phyloP scores from a whole-genome alignment of 2,888 invertebrate species.

The Trachelus troglodyta region DNA sequence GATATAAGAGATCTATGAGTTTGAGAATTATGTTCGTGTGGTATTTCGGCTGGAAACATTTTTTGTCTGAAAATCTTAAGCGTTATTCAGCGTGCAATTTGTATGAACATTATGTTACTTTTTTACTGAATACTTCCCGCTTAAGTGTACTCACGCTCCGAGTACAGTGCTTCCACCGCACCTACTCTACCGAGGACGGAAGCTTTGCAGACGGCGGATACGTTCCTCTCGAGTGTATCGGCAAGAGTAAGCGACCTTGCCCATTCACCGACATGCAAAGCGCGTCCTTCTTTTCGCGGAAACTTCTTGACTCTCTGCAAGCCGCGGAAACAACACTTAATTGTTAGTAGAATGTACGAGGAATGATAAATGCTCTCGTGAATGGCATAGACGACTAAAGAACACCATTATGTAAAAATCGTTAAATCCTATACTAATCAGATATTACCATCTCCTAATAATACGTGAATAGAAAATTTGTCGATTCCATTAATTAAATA shows the following conservation, averaged over 20 bases:
- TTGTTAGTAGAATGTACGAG: background rate
- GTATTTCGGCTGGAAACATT: background rate
- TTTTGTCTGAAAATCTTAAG: background rate
- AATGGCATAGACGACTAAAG: background rate
- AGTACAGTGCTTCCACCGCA: background rate
- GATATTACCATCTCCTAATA: background rate
- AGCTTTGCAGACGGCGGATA: slow-evolving; percentile 51
- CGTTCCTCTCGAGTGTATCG: background rate
- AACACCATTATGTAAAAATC: background rate
- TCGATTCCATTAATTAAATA: background rate
- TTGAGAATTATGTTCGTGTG: background rate
- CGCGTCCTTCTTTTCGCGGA: slow-evolving; percentile 56
- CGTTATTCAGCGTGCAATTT: too few species aligned
- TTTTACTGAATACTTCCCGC: background rate
- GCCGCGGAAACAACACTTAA: background rate
- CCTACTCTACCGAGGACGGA: slow-evolving; percentile 38
- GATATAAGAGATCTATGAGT: background rate
- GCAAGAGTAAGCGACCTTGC: slow-evolving; percentile 51
- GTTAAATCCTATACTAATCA: background rate
- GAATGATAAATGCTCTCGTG: background rate
- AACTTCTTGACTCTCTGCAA: slow-evolving; percentile 31
- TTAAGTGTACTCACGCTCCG: background rate
- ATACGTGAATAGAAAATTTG: background rate
- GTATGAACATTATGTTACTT: background rate
- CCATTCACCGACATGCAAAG: slow-evolving; percentile 50